Percentiles rank a stretch among this genome's conserved stretches.
phyloP scores from a whole-genome alignment of 2,113 vertebrate genomes.

The Opisthocomus hoazin region DNA sequence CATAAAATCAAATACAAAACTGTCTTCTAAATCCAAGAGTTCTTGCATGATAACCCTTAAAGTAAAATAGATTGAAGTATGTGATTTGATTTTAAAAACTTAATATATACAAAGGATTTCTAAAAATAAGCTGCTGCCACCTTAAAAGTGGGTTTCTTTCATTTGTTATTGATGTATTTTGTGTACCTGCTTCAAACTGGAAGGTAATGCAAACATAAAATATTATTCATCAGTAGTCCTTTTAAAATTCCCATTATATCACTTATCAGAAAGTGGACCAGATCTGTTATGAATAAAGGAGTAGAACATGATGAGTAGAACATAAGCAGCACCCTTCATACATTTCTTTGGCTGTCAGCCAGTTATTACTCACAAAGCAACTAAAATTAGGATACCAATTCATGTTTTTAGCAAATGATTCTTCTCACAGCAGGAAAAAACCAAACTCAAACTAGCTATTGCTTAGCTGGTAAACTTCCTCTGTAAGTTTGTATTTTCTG shows the following conservation, averaged over 20 bases:
- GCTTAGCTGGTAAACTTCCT: not conserved
- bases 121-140: not conserved
- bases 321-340: not conserved
- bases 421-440: not conserved
- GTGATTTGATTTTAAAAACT: not conserved
- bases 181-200: not conserved
- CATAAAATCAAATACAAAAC: not conserved
- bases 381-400: not conserved
- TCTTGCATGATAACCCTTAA: not conserved
- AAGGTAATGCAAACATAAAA: not conserved
- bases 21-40: not conserved
- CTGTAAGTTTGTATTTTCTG: not conserved
- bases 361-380: not conserved
- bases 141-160: not conserved
- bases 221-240: not conserved
- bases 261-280: not conserved
- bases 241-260: conserved; percentile 1
- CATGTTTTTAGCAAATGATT: not conserved
- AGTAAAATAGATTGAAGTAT: not conserved
- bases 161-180: not conserved
- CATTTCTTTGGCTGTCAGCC: not conserved
- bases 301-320: not conserved
- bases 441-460: not conserved
- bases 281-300: not conserved
- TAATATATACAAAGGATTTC: not conserved